A percentile compares a stretch with the other conserved stretches of the same genome.
phyloP scores from a whole-genome alignment of 2,797 vertebrate species.

The Chloroceryle inda region DNA sequence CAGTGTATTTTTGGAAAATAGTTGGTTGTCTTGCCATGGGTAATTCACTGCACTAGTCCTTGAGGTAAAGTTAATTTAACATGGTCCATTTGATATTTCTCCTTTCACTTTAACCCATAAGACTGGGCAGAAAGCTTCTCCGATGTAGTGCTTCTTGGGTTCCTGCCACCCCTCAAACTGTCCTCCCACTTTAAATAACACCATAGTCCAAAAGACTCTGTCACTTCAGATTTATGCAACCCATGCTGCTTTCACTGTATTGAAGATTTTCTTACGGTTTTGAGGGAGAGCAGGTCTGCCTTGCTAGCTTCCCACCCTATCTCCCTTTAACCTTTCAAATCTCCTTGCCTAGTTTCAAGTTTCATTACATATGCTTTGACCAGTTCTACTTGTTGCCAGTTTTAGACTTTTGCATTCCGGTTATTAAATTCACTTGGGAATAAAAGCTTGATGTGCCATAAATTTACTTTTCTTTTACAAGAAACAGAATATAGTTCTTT shows the following conservation, averaged over 20 bases:
- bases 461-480: constrained; percentile 69
- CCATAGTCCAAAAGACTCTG: neutral
- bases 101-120: neutral
- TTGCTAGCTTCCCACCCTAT: constrained; percentile 33
- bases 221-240: constrained; percentile 56
- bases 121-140: neutral
- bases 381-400: constrained; percentile 44
- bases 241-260: neutral
- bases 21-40: neutral
- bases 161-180: neutral
- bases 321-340: constrained; percentile 57
- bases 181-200: neutral
- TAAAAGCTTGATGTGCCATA: constrained; percentile 60
- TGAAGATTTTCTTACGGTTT: constrained; percentile 40
- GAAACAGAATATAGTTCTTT: constrained; percentile 64
- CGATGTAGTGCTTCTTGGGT: neutral
- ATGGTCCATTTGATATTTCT: neutral
- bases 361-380: constrained; percentile 60
- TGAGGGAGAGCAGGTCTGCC: constrained; percentile 61
- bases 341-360: constrained; percentile 59
- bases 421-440: constrained; percentile 59
- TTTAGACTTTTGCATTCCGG: constrained; percentile 63
- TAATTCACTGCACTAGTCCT: neutral
- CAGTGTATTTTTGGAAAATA: neutral
- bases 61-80: neutral